Percentiles rank a stretch among this genome's conserved stretches.
phyloP scores from a whole-genome alignment of 2,888 invertebrate genomes.

The Aphidoletes aphidimyza region DNA sequence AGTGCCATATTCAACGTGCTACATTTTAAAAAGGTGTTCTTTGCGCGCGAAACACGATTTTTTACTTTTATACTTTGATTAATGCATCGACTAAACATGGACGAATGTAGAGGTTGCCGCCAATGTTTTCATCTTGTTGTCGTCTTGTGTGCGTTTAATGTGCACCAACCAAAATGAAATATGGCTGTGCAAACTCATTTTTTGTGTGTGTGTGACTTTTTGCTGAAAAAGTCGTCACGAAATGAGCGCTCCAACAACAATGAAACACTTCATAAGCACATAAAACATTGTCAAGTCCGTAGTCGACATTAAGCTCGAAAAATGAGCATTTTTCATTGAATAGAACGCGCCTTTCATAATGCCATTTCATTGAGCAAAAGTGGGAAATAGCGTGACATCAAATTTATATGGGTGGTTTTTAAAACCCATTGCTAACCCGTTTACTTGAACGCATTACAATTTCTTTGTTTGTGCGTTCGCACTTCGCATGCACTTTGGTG shows the following conservation, averaged over 20 bases:
- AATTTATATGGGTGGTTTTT: slow-evolving; percentile 39
- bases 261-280: slow-evolving; percentile 35
- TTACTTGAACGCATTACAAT: background rate
- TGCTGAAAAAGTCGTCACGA: background rate
- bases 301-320: slow-evolving; percentile 46
- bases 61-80: slow-evolving; percentile 35
- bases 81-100: slow-evolving; percentile 31
- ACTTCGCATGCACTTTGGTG: background rate
- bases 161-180: background rate
- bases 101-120: background rate
- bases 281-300: slow-evolving; percentile 49
- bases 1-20: background rate
- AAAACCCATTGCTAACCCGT: slow-evolving; percentile 17
- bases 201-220: too few relatives aligned
- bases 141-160: background rate
- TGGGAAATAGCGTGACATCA: slow-evolving; percentile 26
- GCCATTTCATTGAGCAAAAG: background rate
- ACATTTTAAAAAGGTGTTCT: background rate
- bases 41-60: background rate
- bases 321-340: background rate
- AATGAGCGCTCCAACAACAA: background rate
- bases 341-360: background rate
- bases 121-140: slow-evolving; percentile 37
- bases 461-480: background rate
- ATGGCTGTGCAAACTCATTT: background rate